Evolutionary conservation across 2,797 vertebrate genomes (phyloP).

Genomic region (Cyprinella venusta): DNA sequence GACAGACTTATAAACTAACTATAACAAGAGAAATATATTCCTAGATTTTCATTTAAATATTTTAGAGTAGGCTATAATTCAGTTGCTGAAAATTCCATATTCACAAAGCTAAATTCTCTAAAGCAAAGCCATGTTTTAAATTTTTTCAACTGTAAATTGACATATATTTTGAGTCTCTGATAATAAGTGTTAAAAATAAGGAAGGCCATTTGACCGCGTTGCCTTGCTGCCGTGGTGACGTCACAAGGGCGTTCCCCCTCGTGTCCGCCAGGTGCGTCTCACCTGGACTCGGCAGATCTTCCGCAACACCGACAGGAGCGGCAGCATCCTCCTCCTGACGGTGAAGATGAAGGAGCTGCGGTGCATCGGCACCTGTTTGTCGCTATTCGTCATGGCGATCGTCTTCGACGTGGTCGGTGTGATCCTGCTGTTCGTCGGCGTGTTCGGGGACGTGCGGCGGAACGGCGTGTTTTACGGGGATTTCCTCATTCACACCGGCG

Average conservation of each 20-base stretch:
- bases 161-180: too few species aligned
- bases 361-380: constrained; percentile 68
- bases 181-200: too few species aligned
- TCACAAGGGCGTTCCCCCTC: constrained; percentile 17
- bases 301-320: not conserved
- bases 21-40: too few species aligned
- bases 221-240: not conserved
- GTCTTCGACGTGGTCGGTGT: constrained; percentile 70
- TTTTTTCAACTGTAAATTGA: too few species aligned
- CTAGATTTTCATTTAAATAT: too few species aligned
- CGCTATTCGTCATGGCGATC: constrained; percentile 67
- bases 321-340: constrained; percentile 52
- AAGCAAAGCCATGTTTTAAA: too few species aligned
- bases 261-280: not conserved
- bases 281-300: constrained; percentile 33
- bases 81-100: too few species aligned
- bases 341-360: not conserved
- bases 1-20: too few species aligned
- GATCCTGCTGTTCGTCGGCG: constrained; percentile 73
- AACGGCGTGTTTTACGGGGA: constrained; percentile 77
- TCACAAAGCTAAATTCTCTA: too few species aligned
- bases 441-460: constrained; percentile 72
- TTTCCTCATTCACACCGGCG: constrained; percentile 79
- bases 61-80: too few species aligned
- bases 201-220: not conserved